Percentiles rank a stretch among this genome's conserved stretches.
These are phyloP conservation scores for Sternarchorhynchus goeldii DNA, from an alignment of 2,797 vertebrate species.

Conservation along the genomic window DNA sequence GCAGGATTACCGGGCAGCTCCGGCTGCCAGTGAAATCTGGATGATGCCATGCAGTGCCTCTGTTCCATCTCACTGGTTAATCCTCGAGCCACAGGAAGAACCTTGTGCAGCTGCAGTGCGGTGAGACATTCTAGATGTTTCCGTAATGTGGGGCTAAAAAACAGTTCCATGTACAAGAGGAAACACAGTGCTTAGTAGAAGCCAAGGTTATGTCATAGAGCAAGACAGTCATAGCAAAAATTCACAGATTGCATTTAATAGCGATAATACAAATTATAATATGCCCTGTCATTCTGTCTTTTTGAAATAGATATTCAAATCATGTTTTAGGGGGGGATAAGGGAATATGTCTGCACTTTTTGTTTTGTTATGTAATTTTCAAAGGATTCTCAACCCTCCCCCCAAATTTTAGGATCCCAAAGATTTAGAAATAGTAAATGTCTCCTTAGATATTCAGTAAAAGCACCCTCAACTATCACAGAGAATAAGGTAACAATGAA, in stretches of 20 bases:
- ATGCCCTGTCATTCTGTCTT: not conserved
- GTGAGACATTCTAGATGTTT: slow-evolving; percentile 6
- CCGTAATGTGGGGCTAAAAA: not conserved
- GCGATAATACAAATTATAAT: not conserved
- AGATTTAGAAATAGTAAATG: not conserved
- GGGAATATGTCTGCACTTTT: not conserved
- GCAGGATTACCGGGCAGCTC: slow-evolving; percentile 61
- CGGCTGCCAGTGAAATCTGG: slow-evolving; percentile 71
- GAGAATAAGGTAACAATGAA: not conserved
- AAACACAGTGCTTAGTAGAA: not conserved
- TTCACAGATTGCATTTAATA: not conserved
- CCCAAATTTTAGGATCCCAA: not conserved
- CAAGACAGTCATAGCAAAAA: not conserved
- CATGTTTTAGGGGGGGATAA: not conserved
- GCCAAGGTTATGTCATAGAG: slow-evolving; percentile 11
- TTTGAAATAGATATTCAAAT: not conserved
- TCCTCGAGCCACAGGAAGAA: slow-evolving; percentile 59
- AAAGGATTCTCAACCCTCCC: not conserved
- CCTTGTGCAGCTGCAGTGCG: not conserved
- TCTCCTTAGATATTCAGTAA: not conserved
- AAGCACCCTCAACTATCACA: not conserved
- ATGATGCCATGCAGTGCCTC: slow-evolving; percentile 67
- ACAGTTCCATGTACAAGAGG: not conserved
- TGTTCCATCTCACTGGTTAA: slow-evolving; percentile 76
- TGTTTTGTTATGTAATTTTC: not conserved